Base-by-base conservation (phyloP, 2,113 vertebrate genomes). In the Verasper variegatus region DNA sequence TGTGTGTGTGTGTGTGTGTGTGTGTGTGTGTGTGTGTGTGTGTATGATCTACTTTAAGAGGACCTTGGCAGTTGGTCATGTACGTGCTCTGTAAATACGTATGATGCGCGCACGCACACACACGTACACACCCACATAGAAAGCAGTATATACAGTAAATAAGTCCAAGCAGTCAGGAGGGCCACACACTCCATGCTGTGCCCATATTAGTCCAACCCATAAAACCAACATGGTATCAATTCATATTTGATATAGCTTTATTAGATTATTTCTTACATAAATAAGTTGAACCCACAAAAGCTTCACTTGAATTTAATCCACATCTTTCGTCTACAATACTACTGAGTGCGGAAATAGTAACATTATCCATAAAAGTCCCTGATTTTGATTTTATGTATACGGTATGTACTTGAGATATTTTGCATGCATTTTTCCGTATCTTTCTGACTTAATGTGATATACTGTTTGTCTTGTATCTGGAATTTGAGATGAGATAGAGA, bases 41-140 rank as follows among this genome's bases (percentile, higher is more conserved):
- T 62, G 47, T 26, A 52, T 73, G 80, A 75, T 76, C 70, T 77
- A 62, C 82, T 89, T 89, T 75, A 70, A 80, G 84, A 86, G 68
- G 84, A 88, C 76, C 63, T 81, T 82, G 70, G 76, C 64, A 77
- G 76, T 86, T 72, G 62, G 45, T 74, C 73, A 63, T 49, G 69
- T 60, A 69, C 57, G 35, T 64, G 37, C 61, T 11, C 40, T 77
- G 52, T 66, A 77, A 86, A 80, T 74, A 81, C 70, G 42, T 88
- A 57, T 75, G 31, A 35, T 20, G 24, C 23, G 31, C 7, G 31
- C 31, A 31, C 27, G 5, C 27, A 31, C 27, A 31, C 27, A 55
- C 26, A 68, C 27, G 31, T 10, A 52, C 21, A 59, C 27, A 63
- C 56, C 63, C 47, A 40, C 15, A 60, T 52, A 40, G 27, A 55